A percentile compares a stretch with the other conserved stretches of the same genome.
These are phyloP conservation scores for Lamprologus callipterus DNA, from an alignment of 2,113 vertebrate species.

Conservation along the genomic window DNA sequence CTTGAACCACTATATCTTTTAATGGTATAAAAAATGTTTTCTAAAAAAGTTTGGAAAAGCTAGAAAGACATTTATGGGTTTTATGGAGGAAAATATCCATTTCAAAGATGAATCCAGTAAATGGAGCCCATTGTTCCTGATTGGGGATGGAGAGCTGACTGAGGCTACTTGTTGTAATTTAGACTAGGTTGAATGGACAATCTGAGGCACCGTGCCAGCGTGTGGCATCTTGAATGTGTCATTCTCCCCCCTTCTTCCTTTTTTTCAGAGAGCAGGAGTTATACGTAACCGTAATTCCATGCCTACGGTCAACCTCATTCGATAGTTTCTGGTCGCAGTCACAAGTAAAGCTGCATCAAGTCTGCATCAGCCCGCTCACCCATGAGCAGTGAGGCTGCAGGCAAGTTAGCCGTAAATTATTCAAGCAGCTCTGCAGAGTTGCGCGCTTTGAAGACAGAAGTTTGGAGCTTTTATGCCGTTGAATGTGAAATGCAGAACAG, in stretches of 20 bases:
- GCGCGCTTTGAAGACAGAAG: background rate
- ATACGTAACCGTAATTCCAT: background rate
- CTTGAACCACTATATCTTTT: background rate
- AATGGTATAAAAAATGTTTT: background rate
- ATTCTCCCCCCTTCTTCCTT: background rate
- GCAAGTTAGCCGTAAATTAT: slow-evolving; percentile 7
- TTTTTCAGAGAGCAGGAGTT: background rate
- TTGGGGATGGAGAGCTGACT: background rate
- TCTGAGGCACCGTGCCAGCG: slow-evolving; percentile 24
- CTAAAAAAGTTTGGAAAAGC: background rate
- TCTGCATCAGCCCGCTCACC: background rate
- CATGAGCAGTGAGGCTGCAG: background rate
- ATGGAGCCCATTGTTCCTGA: background rate
- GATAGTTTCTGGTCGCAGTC: background rate
- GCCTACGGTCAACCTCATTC: background rate
- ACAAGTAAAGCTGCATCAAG: background rate
- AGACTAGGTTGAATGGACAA: slow-evolving; percentile 34
- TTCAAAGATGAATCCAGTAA: background rate
- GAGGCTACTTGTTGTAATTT: slow-evolving; percentile 8
- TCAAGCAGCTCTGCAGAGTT: background rate
- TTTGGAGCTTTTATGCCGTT: background rate
- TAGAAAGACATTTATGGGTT: background rate
- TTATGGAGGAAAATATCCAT: background rate
- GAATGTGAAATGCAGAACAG: background rate
- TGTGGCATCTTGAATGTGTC: slow-evolving; percentile 37